Conservation (phyloP, 2,888 invertebrate genomes). For the Phortica magna region DNA sequence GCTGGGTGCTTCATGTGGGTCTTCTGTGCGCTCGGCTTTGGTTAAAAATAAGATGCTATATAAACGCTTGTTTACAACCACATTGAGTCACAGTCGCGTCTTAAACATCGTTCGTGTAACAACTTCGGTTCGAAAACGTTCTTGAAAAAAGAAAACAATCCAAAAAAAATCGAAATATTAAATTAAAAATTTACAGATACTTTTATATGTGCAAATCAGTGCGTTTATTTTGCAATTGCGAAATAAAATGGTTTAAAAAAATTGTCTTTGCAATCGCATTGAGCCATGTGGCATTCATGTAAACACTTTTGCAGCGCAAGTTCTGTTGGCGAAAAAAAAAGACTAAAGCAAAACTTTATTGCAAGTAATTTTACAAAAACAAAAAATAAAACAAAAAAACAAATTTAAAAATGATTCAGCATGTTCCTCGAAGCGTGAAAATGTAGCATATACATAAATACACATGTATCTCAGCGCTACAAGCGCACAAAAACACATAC, state of each 20-base stretch:
- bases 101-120: slow-evolving; percentile 54
- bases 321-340: not conserved
- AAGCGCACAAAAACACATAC: not conserved
- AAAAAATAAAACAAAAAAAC: not conserved
- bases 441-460: not conserved
- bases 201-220: slow-evolving; percentile 61
- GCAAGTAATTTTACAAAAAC: not conserved
- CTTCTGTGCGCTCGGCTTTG: slow-evolving; percentile 32
- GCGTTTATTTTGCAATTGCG: not conserved
- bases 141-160: slow-evolving; percentile 43
- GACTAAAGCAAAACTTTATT: not conserved
- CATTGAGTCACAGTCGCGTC: slow-evolving; percentile 61
- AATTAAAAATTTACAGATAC: not conserved
- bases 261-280: not conserved
- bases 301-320: too few species aligned
- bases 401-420: not conserved
- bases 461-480: slow-evolving; percentile 17
- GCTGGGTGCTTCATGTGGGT: slow-evolving; percentile 61
- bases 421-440: not conserved
- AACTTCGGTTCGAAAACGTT: slow-evolving; percentile 30
- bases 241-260: slow-evolving; percentile 29
- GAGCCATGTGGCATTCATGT: slow-evolving; percentile 11
- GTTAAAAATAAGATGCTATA: slow-evolving; percentile 68
- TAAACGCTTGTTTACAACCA: slow-evolving; percentile 67
- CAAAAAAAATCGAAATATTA: slow-evolving; percentile 46